phyloP scores from a whole-genome alignment of 2,888 invertebrate species.

The Plebejus argus region DNA sequence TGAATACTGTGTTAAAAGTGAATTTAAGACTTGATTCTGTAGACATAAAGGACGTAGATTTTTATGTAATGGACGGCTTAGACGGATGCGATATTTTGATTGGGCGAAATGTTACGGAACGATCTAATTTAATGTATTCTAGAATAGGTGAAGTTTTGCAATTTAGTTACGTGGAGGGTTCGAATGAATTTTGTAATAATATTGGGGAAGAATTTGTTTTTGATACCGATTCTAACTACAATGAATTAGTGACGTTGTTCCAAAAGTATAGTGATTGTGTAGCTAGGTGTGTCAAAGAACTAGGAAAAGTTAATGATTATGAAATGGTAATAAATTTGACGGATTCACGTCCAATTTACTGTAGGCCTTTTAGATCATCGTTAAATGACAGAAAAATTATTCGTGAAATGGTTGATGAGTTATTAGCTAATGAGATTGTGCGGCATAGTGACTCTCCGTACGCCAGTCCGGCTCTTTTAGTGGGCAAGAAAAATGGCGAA shows the following conservation, averaged over 20 bases:
- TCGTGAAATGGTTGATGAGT: conserved; percentile 15
- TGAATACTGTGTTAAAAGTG: too few relatives aligned
- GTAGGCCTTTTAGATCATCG: conserved; percentile 20
- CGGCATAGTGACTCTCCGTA: conserved; percentile 39
- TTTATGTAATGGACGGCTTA: conserved; percentile 23
- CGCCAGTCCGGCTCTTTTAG: conserved; percentile 22
- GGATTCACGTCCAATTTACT: background rate
- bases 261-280: conserved; percentile 13
- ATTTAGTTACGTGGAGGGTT: conserved; percentile 37
- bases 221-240: conserved; percentile 36
- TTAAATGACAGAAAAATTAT: background rate
- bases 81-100: conserved; percentile 28
- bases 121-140: conserved; percentile 40
- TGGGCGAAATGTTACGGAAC: conserved; percentile 39
- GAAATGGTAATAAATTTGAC: conserved; percentile 24
- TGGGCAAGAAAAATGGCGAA: conserved; percentile 19
- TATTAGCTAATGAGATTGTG: conserved; percentile 29
- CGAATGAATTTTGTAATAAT: conserved; percentile 31
- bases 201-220: conserved; percentile 35
- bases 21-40: too few relatives aligned
- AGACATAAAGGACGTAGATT: conserved; percentile 19
- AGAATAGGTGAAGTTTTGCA: conserved; percentile 39
- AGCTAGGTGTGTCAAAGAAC: background rate
- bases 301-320: conserved; percentile 26
- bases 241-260: conserved; percentile 37